phyloP scores from a whole-genome alignment of 1,140 invertebrate species.

The Psix sp. region DNA sequence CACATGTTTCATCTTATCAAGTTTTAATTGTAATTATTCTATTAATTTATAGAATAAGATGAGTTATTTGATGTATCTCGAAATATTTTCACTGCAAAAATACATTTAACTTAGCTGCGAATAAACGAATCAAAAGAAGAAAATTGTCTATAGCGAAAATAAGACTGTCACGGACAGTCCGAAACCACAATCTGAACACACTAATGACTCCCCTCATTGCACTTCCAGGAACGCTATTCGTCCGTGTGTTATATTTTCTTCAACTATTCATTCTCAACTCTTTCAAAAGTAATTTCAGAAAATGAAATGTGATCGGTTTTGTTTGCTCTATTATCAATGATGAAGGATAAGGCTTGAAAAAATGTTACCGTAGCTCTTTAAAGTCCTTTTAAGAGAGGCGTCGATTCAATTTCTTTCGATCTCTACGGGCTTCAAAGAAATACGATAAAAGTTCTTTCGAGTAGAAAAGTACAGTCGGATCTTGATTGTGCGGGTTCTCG shows the following conservation, averaged over 20 bases:
- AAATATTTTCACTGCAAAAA: conserved; percentile 1
- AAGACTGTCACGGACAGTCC: conserved; percentile 41
- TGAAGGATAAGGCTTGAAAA: conserved; percentile 43
- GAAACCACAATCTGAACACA: conserved; percentile 41
- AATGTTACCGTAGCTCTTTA: conserved; percentile 33
- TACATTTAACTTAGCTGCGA: not conserved
- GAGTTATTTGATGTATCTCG: no score
- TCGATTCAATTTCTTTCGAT: conserved; percentile 40
- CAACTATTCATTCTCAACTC: conserved; percentile 19
- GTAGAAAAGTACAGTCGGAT: conserved; percentile 18
- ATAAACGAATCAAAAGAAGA: conserved; percentile 29
- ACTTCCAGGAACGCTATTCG: conserved; percentile 28
- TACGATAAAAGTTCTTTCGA: conserved; percentile 31
- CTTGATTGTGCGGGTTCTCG: conserved; percentile 8
- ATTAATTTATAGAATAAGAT: no score
- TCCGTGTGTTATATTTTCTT: conserved; percentile 34
- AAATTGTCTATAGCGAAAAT: conserved; percentile 39
- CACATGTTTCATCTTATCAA: no score
- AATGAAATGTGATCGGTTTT: conserved; percentile 48
- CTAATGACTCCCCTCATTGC: conserved; percentile 32
- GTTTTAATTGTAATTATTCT: no score
- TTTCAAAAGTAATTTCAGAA: conserved; percentile 38
- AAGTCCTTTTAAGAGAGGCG: conserved; percentile 22
- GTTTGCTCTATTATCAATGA: conserved; percentile 39
- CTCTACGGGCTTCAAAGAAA: conserved; percentile 17